phyloP scores from a whole-genome alignment of 2,797 vertebrate genomes.

The Neosalanx taihuensis region DNA sequence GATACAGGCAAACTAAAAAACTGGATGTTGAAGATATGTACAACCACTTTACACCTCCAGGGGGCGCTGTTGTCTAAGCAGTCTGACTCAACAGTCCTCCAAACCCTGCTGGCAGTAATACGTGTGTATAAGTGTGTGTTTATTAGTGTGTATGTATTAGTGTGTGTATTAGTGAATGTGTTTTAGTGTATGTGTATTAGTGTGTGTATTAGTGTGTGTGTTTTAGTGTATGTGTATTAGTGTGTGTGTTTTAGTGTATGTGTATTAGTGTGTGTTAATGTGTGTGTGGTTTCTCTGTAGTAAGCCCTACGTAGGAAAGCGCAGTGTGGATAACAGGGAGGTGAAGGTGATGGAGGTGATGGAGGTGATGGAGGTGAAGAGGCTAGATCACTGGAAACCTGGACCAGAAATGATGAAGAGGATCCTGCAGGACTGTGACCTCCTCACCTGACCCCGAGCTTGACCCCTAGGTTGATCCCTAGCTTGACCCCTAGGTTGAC shows the following conservation, averaged over 20 bases:
- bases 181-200: background rate
- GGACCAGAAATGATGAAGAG: constrained; percentile 19
- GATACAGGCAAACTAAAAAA: no score
- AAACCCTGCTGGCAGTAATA: no score
- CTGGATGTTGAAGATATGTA: no score
- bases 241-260: background rate
- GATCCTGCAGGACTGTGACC: constrained; percentile 6
- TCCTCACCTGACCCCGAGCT: background rate
- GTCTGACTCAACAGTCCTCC: background rate
- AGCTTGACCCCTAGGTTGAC: background rate
- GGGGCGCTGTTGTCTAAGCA: background rate
- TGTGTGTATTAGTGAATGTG: constrained; percentile 2
- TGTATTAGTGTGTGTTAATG: background rate
- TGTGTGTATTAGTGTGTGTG: background rate
- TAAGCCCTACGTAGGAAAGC: constrained; percentile 25
- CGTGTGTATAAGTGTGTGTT: no score
- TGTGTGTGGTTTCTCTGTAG: constrained; percentile 28
- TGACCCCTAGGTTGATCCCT: no score
- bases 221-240: background rate
- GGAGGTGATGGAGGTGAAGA: constrained; percentile 45
- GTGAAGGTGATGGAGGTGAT: no score
- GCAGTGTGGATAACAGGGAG: constrained; percentile 18
- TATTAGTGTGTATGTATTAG: background rate
- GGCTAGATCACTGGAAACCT: constrained; percentile 39
- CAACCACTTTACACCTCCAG: no score